phyloP scores from a whole-genome alignment of 1,140 invertebrate species.

The Philaenus spumarius region DNA sequence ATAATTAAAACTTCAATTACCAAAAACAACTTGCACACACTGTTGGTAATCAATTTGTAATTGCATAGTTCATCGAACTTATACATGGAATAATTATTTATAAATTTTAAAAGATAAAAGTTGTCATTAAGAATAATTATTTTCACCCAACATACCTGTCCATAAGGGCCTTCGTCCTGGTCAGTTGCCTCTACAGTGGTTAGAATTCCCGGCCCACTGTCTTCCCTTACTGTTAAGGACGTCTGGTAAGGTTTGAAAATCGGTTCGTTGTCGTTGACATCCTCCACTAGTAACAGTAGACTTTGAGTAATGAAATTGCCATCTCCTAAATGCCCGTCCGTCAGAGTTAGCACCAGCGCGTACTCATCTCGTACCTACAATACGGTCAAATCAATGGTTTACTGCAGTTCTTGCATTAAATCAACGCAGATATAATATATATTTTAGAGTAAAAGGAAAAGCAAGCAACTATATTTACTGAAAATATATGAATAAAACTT shows the following conservation, averaged over 20 bases:
- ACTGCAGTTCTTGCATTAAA: neutral
- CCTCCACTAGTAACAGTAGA: constrained; percentile 79
- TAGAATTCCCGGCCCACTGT: constrained; percentile 63
- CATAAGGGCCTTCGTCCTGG: constrained; percentile 83
- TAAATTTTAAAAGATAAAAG: too few species aligned
- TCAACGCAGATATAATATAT: neutral
- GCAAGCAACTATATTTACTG: too few species aligned
- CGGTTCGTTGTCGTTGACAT: constrained; percentile 87
- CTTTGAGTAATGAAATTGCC: constrained; percentile 88
- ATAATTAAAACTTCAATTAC: too few species aligned
- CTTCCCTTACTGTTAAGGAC: constrained; percentile 70
- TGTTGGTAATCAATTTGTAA: too few species aligned
- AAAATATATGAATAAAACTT: too few species aligned
- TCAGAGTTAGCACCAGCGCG: constrained; percentile 78
- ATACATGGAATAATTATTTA: too few species aligned
- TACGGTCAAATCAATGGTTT: neutral
- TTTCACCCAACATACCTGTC: too few species aligned
- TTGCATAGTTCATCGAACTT: too few species aligned
- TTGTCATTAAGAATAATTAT: too few species aligned
- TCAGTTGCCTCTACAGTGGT: constrained; percentile 81
- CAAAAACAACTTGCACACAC: too few species aligned
- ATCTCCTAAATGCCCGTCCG: constrained; percentile 78
- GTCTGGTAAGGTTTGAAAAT: constrained; percentile 80
- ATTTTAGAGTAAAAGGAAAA: too few species aligned
- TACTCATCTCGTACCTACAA: constrained; percentile 75